Evolutionary conservation across 2,888 invertebrate species (phyloP).

Genomic region (Philonicus albiceps): DNA sequence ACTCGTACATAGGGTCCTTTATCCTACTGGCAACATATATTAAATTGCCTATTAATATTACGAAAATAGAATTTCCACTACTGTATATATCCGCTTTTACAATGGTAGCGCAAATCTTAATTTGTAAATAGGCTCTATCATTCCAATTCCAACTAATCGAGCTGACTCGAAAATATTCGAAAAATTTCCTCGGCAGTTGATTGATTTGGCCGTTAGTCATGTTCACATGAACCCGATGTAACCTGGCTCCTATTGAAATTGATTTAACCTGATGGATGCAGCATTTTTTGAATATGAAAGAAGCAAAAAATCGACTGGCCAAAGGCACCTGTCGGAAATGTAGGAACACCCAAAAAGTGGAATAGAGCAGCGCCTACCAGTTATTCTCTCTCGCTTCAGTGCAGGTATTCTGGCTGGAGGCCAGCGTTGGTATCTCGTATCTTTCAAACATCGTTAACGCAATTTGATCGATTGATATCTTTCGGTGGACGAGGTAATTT

Average conservation of each 20-base stretch:
- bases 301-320: conserved; percentile 19
- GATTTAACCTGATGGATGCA: conserved; percentile 38
- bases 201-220: conserved; percentile 38
- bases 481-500: conserved; percentile 45
- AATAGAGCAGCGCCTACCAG: conserved; percentile 32
- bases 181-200: conserved; percentile 35
- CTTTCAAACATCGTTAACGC: conserved; percentile 49
- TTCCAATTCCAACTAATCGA: not conserved
- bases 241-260: conserved; percentile 40
- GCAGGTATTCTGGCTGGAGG: not conserved
- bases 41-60: too few relatives aligned
- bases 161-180: not conserved
- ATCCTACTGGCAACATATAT: too few relatives aligned
- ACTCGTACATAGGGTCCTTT: too few relatives aligned
- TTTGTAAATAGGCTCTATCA: not conserved
- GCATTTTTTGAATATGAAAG: conserved; percentile 29
- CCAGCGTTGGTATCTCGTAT: conserved; percentile 17
- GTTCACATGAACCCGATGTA: conserved; percentile 33
- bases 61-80: too few relatives aligned
- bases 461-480: conserved; percentile 48
- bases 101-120: not conserved
- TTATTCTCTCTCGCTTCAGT: not conserved
- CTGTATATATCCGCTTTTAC: not conserved
- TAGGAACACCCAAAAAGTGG: conserved; percentile 46
- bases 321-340: conserved; percentile 46